Evolutionary conservation across 2,797 vertebrate genomes (phyloP), one percentile per base, ranked within the genome.

Genomic region (Cephalopachus bancanus): DNA sequence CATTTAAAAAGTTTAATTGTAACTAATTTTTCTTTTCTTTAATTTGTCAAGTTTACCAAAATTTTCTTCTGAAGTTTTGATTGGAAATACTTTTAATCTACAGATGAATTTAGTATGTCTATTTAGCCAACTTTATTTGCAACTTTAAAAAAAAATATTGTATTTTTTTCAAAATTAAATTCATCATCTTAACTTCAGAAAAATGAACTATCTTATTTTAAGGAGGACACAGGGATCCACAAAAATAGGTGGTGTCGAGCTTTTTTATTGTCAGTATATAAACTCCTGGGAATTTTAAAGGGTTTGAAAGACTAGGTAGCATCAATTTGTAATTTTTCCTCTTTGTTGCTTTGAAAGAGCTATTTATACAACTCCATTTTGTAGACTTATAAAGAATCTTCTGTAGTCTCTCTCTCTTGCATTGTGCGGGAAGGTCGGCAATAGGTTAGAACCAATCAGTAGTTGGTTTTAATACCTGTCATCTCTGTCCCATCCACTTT

Each of bases 221-320:
- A 8, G 94, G 26, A 92, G 16, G 17, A 69, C 57, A 79, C 30
- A 10, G 92, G 24, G n/a, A 97, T 89, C 64, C 83, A 81, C 49
- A 93, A 97, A 72, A 97, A 84, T 87, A 95, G 92, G 14, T 94
- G 97, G 95, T 62, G 22, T 49, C 51, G 94, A 95, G 16, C 0
- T 69, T 97, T 97, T 94, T 95, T 97, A 9, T 71, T 98, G 84
- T 94, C 89, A 89, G 14, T 96, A 97, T 97, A 97, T 65, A 72
- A 86, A 85, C 91, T 95, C 62, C 69, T 24, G 59, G 79, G 17
- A 3, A 84, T 95, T 97, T 93, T 95, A 85, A 96, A 96, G 83
- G 83, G 37, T 96, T 98, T 97, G 94, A 96, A 97, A 98, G 26
- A 98, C 92, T 91, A 96, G 0, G 7, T 67, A 81, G 89, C 33